Evolutionary conservation across 2,888 invertebrate genomes (phyloP), one percentile per base, ranked within the genome.

Genomic region (Dusona sp.): DNA sequence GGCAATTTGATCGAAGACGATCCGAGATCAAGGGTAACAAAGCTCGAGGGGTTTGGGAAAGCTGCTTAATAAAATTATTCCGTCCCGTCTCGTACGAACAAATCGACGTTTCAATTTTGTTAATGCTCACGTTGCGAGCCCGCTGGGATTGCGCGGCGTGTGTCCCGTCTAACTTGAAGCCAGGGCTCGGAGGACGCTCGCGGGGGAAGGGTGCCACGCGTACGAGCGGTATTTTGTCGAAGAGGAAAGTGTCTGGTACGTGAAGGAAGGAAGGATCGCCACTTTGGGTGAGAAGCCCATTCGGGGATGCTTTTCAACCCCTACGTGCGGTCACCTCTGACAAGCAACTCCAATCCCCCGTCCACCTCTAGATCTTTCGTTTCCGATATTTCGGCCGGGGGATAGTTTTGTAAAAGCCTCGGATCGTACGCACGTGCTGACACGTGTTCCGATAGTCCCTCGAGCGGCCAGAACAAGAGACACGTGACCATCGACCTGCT

Each of bases 21-120:
- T 54, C n/a, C 54, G 22, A 54, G 54, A 54, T 54, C 22, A 22
- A 54, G 51, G 19, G 51, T 54, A 54, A 54, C 3, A 54, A 54
- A 54, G 22, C 54, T 54, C 45, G 13, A 42, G 25, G 67, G 64
- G 22, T 67, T 57, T 45, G 72, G 54, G 65, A 79, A 68, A 78
- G 80, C 65, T 81, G 67, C 84, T 90, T 93, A 93, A 93, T 92
- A 89, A 90, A 93, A 94, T 94, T 94, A 94, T 91, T 91, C 88
- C 87, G 90, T 89, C 92, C 90, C 91, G 92, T 80, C 73, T 84
- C 22, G 25, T 64, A 68, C 83, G 85, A 83, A 88, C 88, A 88
- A 94, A 94, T 94, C 94, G 94, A 93, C 94, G 93, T 94, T 94
- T 94, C 94, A 94, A 94, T 94, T 94, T 94, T 93, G 92, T 92